Conservation (phyloP, 2,888 invertebrate genomes). For the Dolomedes plantarius region DNA sequence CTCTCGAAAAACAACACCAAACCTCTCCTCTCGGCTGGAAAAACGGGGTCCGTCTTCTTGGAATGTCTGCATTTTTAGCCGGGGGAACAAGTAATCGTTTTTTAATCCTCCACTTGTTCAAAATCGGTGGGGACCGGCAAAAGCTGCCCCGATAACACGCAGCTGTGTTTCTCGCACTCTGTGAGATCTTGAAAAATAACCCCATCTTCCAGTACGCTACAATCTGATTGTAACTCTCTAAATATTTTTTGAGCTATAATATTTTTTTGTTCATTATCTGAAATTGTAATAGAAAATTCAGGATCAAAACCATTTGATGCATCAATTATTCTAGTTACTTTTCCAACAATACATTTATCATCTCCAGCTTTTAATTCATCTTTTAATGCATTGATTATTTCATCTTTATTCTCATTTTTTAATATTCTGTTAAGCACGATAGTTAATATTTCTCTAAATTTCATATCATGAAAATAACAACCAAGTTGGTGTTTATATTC, state of each 20-base stretch:
- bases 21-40: no score
- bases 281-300: neutral
- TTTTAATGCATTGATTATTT: slow-evolving; percentile 10
- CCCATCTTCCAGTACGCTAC: no score
- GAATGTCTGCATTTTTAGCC: no score
- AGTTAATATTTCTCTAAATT: slow-evolving; percentile 8
- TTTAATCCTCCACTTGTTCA: no score
- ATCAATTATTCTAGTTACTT: slow-evolving; percentile 9
- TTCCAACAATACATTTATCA: slow-evolving; percentile 18
- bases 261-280: slow-evolving; percentile 14
- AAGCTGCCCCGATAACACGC: no score
- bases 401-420: neutral
- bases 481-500: neutral
- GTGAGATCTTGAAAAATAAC: no score
- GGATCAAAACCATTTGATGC: slow-evolving; percentile 13
- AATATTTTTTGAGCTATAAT: neutral
- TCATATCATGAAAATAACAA: neutral
- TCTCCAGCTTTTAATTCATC: slow-evolving; percentile 18
- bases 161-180: no score
- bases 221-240: neutral
- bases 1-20: no score
- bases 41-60: no score
- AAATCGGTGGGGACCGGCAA: no score
- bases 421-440: neutral
- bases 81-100: no score